Evolutionary conservation across 2,113 vertebrate genomes (phyloP).

Genomic region (Sorex fumeus): DNA sequence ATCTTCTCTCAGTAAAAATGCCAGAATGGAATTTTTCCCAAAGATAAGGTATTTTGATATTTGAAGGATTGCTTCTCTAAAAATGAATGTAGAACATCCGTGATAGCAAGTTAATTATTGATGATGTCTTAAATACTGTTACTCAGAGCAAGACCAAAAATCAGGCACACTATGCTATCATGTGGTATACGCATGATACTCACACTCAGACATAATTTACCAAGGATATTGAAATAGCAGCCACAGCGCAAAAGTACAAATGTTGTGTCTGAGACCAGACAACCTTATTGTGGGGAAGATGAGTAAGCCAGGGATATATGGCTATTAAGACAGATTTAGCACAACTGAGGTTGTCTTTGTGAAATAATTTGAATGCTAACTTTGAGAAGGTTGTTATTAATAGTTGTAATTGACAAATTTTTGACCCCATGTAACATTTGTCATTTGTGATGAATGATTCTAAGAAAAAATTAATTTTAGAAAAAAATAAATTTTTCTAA

Average conservation of each 20-base stretch:
- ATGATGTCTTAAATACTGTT: not conserved
- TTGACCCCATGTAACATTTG: not conserved
- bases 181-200: not conserved
- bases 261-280: no score
- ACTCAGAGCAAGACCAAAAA: not conserved
- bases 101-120: not conserved
- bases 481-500: not conserved
- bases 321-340: not conserved
- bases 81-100: not conserved
- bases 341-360: not conserved
- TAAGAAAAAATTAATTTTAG: not conserved
- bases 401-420: not conserved
- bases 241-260: no score
- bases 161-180: not conserved
- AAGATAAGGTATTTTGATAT: not conserved
- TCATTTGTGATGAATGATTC: not conserved
- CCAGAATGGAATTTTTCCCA: not conserved
- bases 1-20: not conserved
- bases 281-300: not conserved
- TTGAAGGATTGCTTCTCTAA: slow-evolving; percentile 8
- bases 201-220: not conserved
- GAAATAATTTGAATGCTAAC: not conserved
- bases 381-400: not conserved
- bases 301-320: not conserved
- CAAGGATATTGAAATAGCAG: not conserved